A percentile compares a stretch with the other conserved stretches of the same genome.
These are phyloP conservation scores for Globicephala melas DNA, from an alignment of 2,113 vertebrate genomes.

Conservation along the genomic window DNA sequence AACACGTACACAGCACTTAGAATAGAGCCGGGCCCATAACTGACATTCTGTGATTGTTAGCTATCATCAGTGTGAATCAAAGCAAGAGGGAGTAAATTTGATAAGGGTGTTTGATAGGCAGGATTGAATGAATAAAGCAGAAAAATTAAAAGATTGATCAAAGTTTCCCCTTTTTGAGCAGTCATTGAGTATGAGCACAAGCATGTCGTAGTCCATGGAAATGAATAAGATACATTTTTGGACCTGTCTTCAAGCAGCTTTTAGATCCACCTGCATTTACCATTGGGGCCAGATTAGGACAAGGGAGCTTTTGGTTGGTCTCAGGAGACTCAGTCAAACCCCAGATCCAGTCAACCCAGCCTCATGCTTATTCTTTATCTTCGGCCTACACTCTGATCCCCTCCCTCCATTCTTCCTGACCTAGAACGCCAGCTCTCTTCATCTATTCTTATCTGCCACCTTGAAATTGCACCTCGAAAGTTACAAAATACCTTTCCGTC, in stretches of 20 bases:
- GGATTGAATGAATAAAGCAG: neutral
- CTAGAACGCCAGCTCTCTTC: neutral
- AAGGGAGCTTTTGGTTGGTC: neutral
- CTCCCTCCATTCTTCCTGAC: neutral
- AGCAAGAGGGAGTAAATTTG: neutral
- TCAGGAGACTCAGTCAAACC: neutral
- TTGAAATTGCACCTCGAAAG: neutral
- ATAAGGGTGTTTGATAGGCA: neutral
- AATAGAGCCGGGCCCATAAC: neutral
- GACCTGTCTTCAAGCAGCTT: neutral
- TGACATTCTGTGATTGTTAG: neutral
- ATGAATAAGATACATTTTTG: neutral
- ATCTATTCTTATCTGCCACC: neutral
- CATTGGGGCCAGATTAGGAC: neutral
- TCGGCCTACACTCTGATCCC: neutral
- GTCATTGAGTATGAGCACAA: neutral
- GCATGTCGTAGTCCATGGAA: neutral
- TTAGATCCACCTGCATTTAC: neutral
- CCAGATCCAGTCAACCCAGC: neutral
- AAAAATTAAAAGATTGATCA: neutral
- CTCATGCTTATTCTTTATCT: neutral
- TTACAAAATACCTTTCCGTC: neutral
- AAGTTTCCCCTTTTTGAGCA: neutral
- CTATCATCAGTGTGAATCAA: neutral
- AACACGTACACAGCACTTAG: neutral